phyloP scores from a whole-genome alignment of 53 echinoderm and acorn worm genomes.

The Holothuria leucospilota region DNA sequence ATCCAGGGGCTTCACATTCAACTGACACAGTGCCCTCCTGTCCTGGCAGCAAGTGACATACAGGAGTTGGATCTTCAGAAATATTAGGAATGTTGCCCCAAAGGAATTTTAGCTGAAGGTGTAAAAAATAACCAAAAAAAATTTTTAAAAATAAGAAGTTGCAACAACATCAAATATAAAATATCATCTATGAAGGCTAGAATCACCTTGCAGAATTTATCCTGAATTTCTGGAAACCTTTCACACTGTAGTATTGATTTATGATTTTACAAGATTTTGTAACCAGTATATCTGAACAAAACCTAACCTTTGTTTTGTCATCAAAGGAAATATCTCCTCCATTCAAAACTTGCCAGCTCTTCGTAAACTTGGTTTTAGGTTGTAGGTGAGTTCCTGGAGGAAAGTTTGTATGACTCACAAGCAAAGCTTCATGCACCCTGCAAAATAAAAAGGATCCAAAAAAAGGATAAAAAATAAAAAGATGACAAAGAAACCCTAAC shows the following conservation, averaged over 20 bases:
- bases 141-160: no score
- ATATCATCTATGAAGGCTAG: no score
- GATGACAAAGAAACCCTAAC: neutral
- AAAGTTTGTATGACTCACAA: slow-evolving; percentile 86
- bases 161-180: no score
- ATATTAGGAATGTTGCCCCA: slow-evolving; percentile 90
- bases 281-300: neutral
- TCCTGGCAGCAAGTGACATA: slow-evolving; percentile 66
- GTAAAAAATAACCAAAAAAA: neutral
- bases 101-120: slow-evolving; percentile 83
- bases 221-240: no score
- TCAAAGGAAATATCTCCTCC: slow-evolving; percentile 78
- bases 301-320: slow-evolving; percentile 79
- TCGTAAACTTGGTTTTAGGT: slow-evolving; percentile 85
- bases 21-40: slow-evolving; percentile 83
- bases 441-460: neutral
- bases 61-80: slow-evolving; percentile 54
- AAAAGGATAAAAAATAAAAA: neutral
- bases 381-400: slow-evolving; percentile 91
- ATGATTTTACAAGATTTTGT: no score
- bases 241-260: no score
- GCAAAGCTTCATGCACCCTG: slow-evolving; percentile 76
- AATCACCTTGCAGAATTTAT: no score
- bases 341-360: slow-evolving; percentile 90
- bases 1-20: slow-evolving; percentile 83